Base-by-base conservation (phyloP, 2,888 invertebrate species). In the Steinernema hermaphroditum region DNA sequence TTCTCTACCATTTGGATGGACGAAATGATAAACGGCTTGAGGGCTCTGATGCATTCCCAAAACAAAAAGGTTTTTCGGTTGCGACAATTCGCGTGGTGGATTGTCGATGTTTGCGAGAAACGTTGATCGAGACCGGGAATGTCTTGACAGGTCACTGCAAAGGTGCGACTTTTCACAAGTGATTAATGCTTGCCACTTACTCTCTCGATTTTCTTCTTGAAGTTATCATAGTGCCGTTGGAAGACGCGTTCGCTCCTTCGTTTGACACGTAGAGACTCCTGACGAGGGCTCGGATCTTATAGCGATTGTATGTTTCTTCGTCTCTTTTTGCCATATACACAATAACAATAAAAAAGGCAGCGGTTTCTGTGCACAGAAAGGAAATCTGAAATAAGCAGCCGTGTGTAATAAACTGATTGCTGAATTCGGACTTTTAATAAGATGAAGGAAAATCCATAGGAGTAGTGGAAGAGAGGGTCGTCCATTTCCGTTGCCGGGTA, bases 321-420 rank as follows among this genome's bases (percentile, higher is more conserved):
- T 86, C 86, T 34, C 85, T 72, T 72, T 86, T 87, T 8, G 86
- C 85, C 86, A 86, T 81, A 19, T 83, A 86, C n/a, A 86, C 86
- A n/a, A 84, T 77, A 2, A 85, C 82, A 0, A 80, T 76, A 46
- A 86, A 81, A 4, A 86, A 72, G 1, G 85, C 85, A 1, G 85
- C 82, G 14, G 76, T 57, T 78, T 86, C 86, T 22, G 85, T 86
- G 46, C 81, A 79, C 73, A 86, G 76, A 57, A 85, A 86, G 43
- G 82, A 81, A 9, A 76, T 70, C 84, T 84, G 74, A 62, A 79
- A 71, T 34, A 49, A 49, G 27, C 14, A 50, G 22, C 14, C 37
- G 37, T 37, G 37, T 37, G 37, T 37, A 46, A 1, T 19, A 43
- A 46, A 19, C 44, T 70, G 22, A 14, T 75, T 22, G 12, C 37